A percentile compares a stretch with the other conserved stretches of the same genome.
Conservation (phyloP, 2,888 invertebrate species). For the Nomada hirtipes region DNA sequence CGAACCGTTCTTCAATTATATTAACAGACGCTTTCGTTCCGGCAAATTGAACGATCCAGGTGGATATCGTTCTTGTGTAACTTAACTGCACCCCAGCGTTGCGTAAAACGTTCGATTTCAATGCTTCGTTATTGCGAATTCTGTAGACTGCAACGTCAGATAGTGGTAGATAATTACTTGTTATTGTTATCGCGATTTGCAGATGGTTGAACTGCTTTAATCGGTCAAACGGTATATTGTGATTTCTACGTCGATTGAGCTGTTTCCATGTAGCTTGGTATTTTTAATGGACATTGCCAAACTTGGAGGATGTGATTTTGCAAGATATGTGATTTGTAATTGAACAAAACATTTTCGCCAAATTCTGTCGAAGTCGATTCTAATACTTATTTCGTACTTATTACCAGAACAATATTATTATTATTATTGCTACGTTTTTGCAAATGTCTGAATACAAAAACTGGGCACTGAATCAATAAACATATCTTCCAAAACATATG, state of each 20-base stretch:
- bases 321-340: not conserved
- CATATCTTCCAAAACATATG: too few species aligned
- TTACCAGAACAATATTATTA: too few species aligned
- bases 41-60: slow-evolving; percentile 15
- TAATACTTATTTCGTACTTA: too few species aligned
- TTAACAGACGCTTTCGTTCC: slow-evolving; percentile 33
- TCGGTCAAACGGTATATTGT: not conserved
- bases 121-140: slow-evolving; percentile 22
- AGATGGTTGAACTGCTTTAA: not conserved
- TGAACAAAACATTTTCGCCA: not conserved
- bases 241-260: not conserved
- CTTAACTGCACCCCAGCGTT: slow-evolving; percentile 5
- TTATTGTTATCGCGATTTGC: slow-evolving; percentile 5
- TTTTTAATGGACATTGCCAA: too few species aligned
- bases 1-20: slow-evolving; percentile 41
- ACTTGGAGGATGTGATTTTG: too few species aligned
- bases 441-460: too few species aligned
- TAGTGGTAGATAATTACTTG: not conserved
- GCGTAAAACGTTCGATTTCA: not conserved
- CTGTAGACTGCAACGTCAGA: not conserved
- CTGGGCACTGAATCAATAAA: too few species aligned
- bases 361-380: too few species aligned
- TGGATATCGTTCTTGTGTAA: slow-evolving; percentile 22
- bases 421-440: too few species aligned
- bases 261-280: too few species aligned